Base-by-base conservation (phyloP, 1,140 invertebrate genomes). In the Drosophila subobscura region DNA sequence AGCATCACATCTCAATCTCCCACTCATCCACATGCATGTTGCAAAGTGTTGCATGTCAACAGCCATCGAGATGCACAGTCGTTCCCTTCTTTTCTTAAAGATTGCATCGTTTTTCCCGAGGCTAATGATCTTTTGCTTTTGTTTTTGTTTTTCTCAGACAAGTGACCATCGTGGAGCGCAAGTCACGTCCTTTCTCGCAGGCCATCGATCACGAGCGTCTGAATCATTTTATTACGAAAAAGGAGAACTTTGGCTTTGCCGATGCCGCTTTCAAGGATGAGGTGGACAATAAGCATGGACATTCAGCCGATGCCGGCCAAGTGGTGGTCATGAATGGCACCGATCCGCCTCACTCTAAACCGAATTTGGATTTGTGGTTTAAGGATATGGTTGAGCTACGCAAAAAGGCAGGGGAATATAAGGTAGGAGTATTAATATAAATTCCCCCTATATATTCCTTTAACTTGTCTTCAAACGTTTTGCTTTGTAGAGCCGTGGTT, bases 361-460 rank as follows among this genome's bases (percentile, higher is more conserved):
- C 91, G 67, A 90, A 91, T 86, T 92, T 93, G 76, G 93, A 94
- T 80, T 94, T 95, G 76, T 97, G 96, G 96, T 96, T 95, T 92
- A 94, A 94, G 77, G 96, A 97, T 92, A 96, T 97, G 80, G 94
- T 97, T 84, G 97, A 97, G 92, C 93, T 97, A 71, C 94, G 97
- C 80, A 97, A 97, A 92, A 96, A 97, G 91, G 97, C 97, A 90
- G 96, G 96, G 81, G 96, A 97, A 92, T 98, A 98, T 92, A 97
- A 97, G 95, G 96, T 97, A 93, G 92, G 4, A 14, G 33, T 7
- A 14, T 20, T 20, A 20, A 20, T 20, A 20, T 33, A 56, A 3
- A n/a, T 5, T 4, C 3, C 6, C 6, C 6, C 0, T 4, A 37
- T 22, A 4, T 33, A 20, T 20, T 20, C 16, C 5, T 6, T 4